phyloP scores from a whole-genome alignment of 2,113 vertebrate species.

The Daubentonia madagascariensis region DNA sequence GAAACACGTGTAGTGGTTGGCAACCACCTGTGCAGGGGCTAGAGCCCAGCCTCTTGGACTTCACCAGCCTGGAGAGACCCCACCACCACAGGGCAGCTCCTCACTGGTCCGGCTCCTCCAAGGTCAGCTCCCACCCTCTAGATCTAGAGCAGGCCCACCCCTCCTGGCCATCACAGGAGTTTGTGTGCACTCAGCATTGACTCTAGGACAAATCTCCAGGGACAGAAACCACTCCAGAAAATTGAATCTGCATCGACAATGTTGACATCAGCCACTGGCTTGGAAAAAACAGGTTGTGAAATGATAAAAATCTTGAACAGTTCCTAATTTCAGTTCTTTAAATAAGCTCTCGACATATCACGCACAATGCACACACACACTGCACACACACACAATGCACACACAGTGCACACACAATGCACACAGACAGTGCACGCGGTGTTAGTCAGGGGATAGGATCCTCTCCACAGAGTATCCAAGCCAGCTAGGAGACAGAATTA shows the following conservation, averaged over 20 bases:
- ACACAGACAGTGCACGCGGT: neutral
- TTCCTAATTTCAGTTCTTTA: neutral
- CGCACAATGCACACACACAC: rapidly evolving
- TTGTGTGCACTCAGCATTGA: rapidly evolving
- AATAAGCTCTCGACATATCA: too few relatives aligned
- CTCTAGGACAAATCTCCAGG: neutral
- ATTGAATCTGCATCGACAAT: neutral
- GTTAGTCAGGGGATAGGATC: too few relatives aligned
- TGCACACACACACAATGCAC: rapidly evolving
- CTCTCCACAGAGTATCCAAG: rapidly evolving
- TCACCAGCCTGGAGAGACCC: rapidly evolving
- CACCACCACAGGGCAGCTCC: rapidly evolving
- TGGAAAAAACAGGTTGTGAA: neutral
- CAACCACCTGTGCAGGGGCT: too few relatives aligned
- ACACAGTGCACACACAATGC: neutral
- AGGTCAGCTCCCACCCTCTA: rapidly evolving
- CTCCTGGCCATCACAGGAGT: neutral
- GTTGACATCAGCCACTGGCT: too few relatives aligned
- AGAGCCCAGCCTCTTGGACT: rapidly evolving
- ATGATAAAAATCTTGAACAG: neutral
- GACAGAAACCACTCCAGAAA: neutral
- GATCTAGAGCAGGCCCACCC: neutral
- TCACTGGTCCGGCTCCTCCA: rapidly evolving
- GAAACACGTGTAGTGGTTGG: rapidly evolving
- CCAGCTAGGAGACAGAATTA: neutral